These are phyloP conservation scores for Mayetiola destructor DNA, from an alignment of 2,888 invertebrate genomes.

Conservation along the genomic window DNA sequence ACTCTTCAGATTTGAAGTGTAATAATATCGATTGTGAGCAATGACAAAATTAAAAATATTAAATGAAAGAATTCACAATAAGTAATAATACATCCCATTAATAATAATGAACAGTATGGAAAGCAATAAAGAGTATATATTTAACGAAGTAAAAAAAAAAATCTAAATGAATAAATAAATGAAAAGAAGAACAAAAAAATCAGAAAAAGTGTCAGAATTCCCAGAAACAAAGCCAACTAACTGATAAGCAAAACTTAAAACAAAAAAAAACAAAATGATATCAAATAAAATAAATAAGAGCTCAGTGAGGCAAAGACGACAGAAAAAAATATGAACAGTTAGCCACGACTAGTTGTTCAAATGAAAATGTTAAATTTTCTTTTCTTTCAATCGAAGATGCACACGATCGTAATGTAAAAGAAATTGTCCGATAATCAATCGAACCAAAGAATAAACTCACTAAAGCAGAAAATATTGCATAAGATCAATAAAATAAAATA, in stretches of 20 bases:
- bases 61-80: too few relatives aligned
- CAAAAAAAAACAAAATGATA: constrained; percentile 11
- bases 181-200: background rate
- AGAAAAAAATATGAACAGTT: constrained; percentile 8
- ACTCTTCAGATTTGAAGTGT: too few relatives aligned
- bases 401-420: too few relatives aligned
- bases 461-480: constrained; percentile 9
- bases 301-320: background rate
- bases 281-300: constrained; percentile 1
- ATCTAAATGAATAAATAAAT: background rate
- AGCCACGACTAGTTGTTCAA: constrained; percentile 8
- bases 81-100: too few relatives aligned
- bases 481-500: constrained; percentile 8
- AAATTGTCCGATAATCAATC: too few relatives aligned
- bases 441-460: too few relatives aligned
- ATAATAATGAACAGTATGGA: too few relatives aligned
- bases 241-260: background rate
- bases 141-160: background rate
- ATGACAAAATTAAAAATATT: too few relatives aligned
- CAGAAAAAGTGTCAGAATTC: background rate
- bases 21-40: too few relatives aligned
- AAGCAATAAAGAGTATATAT: too few relatives aligned
- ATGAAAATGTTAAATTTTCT: background rate
- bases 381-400: too few relatives aligned
- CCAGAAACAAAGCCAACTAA: background rate